Base-by-base conservation (phyloP, 2,113 vertebrate species). In the Larimichthys polyactis region DNA sequence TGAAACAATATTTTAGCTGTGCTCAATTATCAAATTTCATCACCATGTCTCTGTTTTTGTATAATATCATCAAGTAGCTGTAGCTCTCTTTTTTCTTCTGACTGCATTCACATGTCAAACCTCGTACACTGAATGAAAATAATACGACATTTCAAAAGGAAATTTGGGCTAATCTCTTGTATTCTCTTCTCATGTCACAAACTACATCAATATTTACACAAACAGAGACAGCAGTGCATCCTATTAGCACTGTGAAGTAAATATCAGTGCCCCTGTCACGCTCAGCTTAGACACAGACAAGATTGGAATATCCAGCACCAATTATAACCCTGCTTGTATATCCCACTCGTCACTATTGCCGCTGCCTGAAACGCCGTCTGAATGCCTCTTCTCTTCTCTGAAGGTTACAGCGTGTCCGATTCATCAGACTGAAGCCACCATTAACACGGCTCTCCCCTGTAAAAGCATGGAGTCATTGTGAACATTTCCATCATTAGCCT, bases 361-460 rank as follows among this genome's bases (percentile, higher is more conserved):
- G 54, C 70, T 48, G 69, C 81, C 74, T 48, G 40, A 74, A 80
- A 85, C 76, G 40, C 51, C 54, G 62, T 79, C 83, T 86, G 83
- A 59, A 7, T 74, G 71, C 77, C 58, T 83, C 66, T 20, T 81
- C 55, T 81, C 59, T 14, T 71, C 73, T 71, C 75, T 84, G 81
- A 89, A 94, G 90, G 89, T 92, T 89, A 86, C 79, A 74, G 78
- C 54, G 1, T 80, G 81, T 91, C 79, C 67, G 69, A 85, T 83
- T 79, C 83, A 85, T 80, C 87, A 77, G 80, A 52, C 79, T 73
- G 69, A 55, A 74, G 69, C 58, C 74, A 68, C 75, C 89, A 82
- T 88, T 93, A 93, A 89, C 84, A 83, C 75, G 19, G 83, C 74
- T 87, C 36, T 40, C 36, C 75, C 79, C 90, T 84, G 72, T 88